These are phyloP conservation scores for Automeris io DNA, from an alignment of 2,888 invertebrate species.

Conservation along the genomic window DNA sequence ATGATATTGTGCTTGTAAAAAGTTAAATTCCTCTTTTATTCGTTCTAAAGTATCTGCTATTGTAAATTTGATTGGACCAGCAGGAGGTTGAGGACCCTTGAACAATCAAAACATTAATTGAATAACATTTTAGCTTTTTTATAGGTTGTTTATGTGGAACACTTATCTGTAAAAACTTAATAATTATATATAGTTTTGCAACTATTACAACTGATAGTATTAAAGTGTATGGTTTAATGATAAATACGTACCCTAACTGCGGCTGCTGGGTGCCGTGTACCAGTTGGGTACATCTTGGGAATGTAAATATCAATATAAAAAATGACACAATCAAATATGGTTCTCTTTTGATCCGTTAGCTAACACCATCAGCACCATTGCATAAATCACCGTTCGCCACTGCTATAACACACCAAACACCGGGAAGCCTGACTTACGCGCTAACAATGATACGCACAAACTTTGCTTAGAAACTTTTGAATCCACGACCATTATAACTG, in stretches of 20 bases:
- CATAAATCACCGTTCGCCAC: constrained; percentile 40
- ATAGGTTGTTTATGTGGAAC: not conserved
- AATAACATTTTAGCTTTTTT: constrained; percentile 10
- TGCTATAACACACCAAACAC: constrained; percentile 64
- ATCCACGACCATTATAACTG: constrained; percentile 63
- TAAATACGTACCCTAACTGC: constrained; percentile 80
- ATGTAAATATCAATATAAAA: constrained; percentile 21
- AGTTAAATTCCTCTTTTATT: constrained; percentile 97
- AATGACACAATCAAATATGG: constrained; percentile 49
- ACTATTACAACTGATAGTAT: not conserved
- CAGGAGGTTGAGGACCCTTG: constrained; percentile 90
- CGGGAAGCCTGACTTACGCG: constrained; percentile 51
- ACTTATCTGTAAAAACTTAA: no score
- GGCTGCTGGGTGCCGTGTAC: constrained; percentile 85
- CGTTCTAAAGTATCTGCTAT: constrained; percentile 94
- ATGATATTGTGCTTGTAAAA: constrained; percentile 96
- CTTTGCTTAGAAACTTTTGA: constrained; percentile 65
- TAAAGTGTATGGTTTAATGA: not conserved
- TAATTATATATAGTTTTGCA: no score
- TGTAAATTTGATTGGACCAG: constrained; percentile 95
- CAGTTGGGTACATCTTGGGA: constrained; percentile 82
- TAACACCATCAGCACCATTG: constrained; percentile 56
- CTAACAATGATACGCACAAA: constrained; percentile 74
- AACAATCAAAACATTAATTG: constrained; percentile 13
- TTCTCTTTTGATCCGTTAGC: constrained; percentile 52